Base-by-base conservation (phyloP, 53 echinoderm and acorn worm species). In the Patiria pectinifera region DNA sequence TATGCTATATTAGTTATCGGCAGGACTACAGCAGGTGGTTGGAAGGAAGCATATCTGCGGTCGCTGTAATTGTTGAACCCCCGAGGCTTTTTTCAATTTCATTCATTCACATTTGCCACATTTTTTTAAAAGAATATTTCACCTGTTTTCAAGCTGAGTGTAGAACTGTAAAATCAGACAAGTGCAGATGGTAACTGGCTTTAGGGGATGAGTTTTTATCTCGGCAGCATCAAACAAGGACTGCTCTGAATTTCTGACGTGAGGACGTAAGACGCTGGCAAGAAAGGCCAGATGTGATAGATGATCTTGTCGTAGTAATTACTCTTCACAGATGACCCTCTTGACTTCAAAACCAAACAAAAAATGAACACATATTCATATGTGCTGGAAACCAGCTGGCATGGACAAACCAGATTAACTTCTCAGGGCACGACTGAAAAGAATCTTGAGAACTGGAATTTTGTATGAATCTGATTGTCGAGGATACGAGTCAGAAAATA, bases 141-240 rank as follows among this genome's bases (percentile, higher is more conserved):
- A 78, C 79, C 79, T 78, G 79, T 18, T 74, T 74, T 15, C 4
- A 78, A 78, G 79, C 79, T 12, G 9, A 76, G 35, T 76, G 76
- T 35, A 24, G 11, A 45, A 78, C 14, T 78, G 79, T 78, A 45
- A 78, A 78, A 78, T 74, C 24, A 74, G 4, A 74, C 74, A 74
- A 74, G 74, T 24, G 23, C 23, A 74, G 74, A 74, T 10, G 24
- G 74, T 3, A 4, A 19, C 70, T 14, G 18, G 70, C 19, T 70
- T 21, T 19, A 18, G 19, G 70, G 19, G 70, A 70, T 70, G 14
- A 70, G 18, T 14, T 70, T 70, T 9, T 22, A 74, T 74, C 24
- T 74, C 11, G 24, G 19, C 22, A 16, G 10, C 74, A 22, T 24
- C 74, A 74, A 69, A 21, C 74, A 74, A n/a, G 19, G 10, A 66